Evolutionary conservation across 2,888 invertebrate genomes (phyloP).

Genomic region (Rotaria socialis): DNA sequence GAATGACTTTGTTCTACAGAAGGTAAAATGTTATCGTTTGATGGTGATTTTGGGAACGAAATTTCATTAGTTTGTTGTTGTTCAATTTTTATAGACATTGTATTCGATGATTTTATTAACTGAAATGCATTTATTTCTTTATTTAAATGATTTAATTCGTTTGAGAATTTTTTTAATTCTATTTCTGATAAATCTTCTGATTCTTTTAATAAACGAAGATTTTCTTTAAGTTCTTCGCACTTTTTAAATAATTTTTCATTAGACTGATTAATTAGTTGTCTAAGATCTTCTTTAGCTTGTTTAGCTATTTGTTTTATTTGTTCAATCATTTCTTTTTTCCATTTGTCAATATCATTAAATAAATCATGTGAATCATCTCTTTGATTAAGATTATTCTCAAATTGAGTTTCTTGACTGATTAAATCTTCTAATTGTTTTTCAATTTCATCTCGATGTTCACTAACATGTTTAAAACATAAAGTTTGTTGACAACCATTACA

Average conservation of each 20-base stretch:
- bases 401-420: background rate
- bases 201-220: background rate
- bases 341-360: background rate
- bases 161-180: background rate
- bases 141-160: background rate
- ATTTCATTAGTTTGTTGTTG: background rate
- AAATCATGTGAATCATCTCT: background rate
- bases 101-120: background rate
- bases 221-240: background rate
- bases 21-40: background rate
- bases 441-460: background rate
- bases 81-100: background rate
- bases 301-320: background rate
- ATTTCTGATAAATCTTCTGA: background rate
- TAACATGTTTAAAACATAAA: background rate
- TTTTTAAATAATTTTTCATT: background rate
- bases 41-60: background rate
- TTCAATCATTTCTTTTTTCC: background rate
- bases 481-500: constrained; percentile 1
- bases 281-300: background rate
- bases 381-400: background rate
- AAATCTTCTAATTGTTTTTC: background rate
- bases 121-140: background rate
- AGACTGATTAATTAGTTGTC: background rate
- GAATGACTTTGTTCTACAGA: background rate